Evolutionary conservation across 1,140 invertebrate species (phyloP), one percentile per base, ranked within the genome.

Genomic region (Aleiodes sp.): DNA sequence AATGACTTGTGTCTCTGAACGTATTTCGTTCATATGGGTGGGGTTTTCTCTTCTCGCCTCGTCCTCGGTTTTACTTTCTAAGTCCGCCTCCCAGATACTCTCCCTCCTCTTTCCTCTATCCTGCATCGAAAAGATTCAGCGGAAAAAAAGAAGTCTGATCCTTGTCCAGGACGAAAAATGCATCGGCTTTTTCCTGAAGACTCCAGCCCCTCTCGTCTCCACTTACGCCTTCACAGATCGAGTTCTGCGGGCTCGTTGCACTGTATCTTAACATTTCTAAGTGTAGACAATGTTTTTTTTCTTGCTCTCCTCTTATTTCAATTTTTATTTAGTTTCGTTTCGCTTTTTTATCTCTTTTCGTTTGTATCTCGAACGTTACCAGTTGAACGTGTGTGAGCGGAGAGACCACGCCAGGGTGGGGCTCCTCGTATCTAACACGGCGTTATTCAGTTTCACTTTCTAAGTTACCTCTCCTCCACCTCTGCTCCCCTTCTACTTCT

Each of bases 361-460:
- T 28, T 24, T 1, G 33, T 33, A 21, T n/a, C 16, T 60, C n/a
- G 12, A 8, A 37, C 12, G 29, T 56, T 19, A 56, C 19, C 29
- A 21, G 39, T 57, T 63, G 37, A 39, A 70, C 39, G 62, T 65
- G 73, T 75, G 68, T 73, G 39, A 70, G 61, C 52, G 41, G 28
- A 28, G 74, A 68, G 73, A 72, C 71, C 75, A 73, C 74, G 71
- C 71, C 73, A 73, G 77, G 76, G 75, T 77, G 78, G 77, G 78
- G 77, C 68, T 73, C 68, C 28, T 57, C 68, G 66, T 28, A 66
- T 61, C 43, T 65, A 60, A 69, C 65, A 57, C 74, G 70, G 65
- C 64, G 72, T 74, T 74, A n/a, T 71, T 71, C 72, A 74, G 70
- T 74, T 74, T 74, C 73, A 74, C 73, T 74, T 74, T 74, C 73